Evolutionary conservation across 2,888 invertebrate species (phyloP), one percentile per base, ranked within the genome.

Genomic region (Phengaris arion): DNA sequence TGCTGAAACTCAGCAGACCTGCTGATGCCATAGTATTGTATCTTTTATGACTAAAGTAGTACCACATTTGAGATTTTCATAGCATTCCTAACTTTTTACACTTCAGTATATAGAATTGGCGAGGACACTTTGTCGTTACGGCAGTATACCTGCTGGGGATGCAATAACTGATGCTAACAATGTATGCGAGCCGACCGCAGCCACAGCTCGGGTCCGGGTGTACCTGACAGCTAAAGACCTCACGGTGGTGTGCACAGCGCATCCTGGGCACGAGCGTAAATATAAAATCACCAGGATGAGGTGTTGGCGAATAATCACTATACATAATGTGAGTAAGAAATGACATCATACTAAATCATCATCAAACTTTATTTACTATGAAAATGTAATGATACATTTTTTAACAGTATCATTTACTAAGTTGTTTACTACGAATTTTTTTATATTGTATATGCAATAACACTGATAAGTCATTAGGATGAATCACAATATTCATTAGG

Each of bases 261-360:
- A 94, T 52, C 95, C 96, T 76, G 91, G 95, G n/a, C 95, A 95
- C 80, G 99, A 99, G 88, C 96, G 97, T 73, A 95, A 95, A 83
- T 99, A 98, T 88, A 97, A 98, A 89, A 98, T 99, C 59, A 99
- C 99, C 0, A 94, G 99, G 81, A 99, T 99, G 97, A 95, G 98
- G 77, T 99, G 99, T 84, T 99, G 99, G 99, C 95, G 99, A 81
- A 98, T 99, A 73, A 98, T 98, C 35, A 97, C 98, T 1, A 94
- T 96, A 81, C 96, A 97, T 86, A 92, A 93, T 81, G 96, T 97
- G 88, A 94, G 94, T 87, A 57, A 54, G 51, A 15, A 15, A 52
- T 72, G 54, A 51, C 45, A 35, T 51, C 72, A 72, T 51, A 45
- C 46, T 68, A 45, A 13, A 10, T n/a, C 48, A 22, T 74, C 64